These are phyloP conservation scores for Hydroisotoma schaefferi DNA, from an alignment of 2,888 invertebrate genomes.

Conservation along the genomic window DNA sequence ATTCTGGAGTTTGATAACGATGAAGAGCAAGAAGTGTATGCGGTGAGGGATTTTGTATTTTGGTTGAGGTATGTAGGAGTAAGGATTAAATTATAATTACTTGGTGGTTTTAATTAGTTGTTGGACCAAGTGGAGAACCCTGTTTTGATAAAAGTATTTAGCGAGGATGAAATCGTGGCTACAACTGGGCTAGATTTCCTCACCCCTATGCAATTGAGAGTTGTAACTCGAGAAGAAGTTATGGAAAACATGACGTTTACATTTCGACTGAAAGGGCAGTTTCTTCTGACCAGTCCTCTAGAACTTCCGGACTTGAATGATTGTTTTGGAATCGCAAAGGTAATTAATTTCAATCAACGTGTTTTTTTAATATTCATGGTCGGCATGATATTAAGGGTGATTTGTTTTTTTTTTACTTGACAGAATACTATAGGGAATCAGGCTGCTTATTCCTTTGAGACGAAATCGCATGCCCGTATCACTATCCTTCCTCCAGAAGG, in stretches of 20 bases:
- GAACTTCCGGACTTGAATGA: slow-evolving; percentile 42
- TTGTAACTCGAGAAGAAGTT: slow-evolving; percentile 36
- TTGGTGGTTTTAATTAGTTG: slow-evolving; percentile 22
- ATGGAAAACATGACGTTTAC: slow-evolving; percentile 43
- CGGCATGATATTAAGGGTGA: neutral
- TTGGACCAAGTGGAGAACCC: slow-evolving; percentile 40
- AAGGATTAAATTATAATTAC: neutral
- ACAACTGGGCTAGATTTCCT: slow-evolving; percentile 42
- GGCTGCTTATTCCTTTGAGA: slow-evolving; percentile 39
- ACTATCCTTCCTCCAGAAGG: slow-evolving; percentile 39
- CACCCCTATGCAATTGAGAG: slow-evolving; percentile 33
- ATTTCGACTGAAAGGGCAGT: slow-evolving; percentile 45
- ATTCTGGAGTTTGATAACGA: slow-evolving; percentile 44
- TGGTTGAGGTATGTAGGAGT: too few species aligned
- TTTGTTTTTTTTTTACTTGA: slow-evolving; percentile 5
- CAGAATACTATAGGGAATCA: slow-evolving; percentile 42
- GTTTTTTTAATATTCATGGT: neutral
- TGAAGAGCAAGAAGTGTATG: slow-evolving; percentile 43
- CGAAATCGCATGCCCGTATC: slow-evolving; percentile 16
- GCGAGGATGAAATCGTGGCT: slow-evolving; percentile 36
- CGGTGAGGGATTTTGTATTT: slow-evolving; percentile 21
- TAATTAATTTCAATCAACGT: slow-evolving; percentile 3
- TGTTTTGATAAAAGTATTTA: slow-evolving; percentile 41
- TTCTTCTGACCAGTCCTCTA: slow-evolving; percentile 40
- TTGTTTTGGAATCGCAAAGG: slow-evolving; percentile 42